Percentiles rank a stretch among this genome's conserved stretches.
Conservation (phyloP, 2,888 invertebrate species). For the Fragum fragum region DNA sequence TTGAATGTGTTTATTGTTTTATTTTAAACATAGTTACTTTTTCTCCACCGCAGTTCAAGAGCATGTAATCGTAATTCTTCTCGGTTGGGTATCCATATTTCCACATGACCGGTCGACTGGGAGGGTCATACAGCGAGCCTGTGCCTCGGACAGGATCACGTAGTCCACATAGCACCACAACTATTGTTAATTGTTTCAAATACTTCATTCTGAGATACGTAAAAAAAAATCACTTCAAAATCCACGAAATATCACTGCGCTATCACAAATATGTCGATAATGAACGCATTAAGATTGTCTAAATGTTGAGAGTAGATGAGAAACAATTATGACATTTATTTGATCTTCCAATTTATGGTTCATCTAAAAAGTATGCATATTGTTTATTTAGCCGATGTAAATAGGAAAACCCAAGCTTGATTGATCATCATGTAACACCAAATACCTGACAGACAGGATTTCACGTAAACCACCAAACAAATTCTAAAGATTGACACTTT, state of each 20-base stretch:
- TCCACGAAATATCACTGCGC: neutral
- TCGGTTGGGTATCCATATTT: conserved; percentile 52
- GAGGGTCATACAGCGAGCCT: conserved; percentile 58
- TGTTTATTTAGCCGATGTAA: neutral
- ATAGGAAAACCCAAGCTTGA: neutral
- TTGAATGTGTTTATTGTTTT: too few relatives aligned
- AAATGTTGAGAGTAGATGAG: neutral
- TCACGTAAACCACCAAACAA: too few relatives aligned
- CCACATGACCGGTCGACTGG: conserved; percentile 59
- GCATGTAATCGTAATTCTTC: conserved; percentile 63
- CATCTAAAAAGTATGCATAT: neutral
- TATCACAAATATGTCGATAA: neutral
- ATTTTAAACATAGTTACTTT: conserved; percentile 39
- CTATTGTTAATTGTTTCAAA: neutral
- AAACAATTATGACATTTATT: conserved; percentile 1
- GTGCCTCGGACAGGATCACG: conserved; percentile 22
- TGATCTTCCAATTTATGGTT: neutral
- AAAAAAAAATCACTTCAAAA: neutral
- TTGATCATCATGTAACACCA: neutral
- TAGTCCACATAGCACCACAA: neutral
- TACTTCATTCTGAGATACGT: neutral
- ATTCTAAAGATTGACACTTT: too few relatives aligned
- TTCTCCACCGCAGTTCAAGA: conserved; percentile 59
- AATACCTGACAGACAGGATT: too few relatives aligned
- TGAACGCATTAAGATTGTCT: neutral